Evolutionary conservation across 2,797 vertebrate species (phyloP), one percentile per base, ranked within the genome.

Genomic region (Melanotaenia pygmaea): DNA sequence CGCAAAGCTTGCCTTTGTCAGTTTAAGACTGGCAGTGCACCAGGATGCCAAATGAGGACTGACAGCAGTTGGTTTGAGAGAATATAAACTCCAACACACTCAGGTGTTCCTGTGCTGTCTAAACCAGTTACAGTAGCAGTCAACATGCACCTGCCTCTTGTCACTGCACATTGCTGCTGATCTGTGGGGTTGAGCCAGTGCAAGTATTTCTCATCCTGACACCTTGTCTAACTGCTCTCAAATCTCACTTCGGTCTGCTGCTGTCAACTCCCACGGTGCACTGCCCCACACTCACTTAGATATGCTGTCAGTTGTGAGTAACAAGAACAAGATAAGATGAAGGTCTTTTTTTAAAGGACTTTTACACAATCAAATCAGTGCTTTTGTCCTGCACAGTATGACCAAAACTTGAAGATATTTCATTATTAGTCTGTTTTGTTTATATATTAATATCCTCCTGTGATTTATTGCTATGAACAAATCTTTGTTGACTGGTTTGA

Each of bases 91-190:
- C 43, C 54, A 70, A 71, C 45, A 81, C 74, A 67, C 83, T 72
- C 87, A 85, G 86, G 87, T 84, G 79, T 80, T 85, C 84, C 80
- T 40, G 64, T 47, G 61, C 87, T 84, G 90, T 89, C 90, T 22
- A 2, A 68, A 47, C 24, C 70, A 64, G 67, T 94, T 89, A 88
- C 66, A 71, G 73, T 76, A 74, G 76, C 70, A 81, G 86, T 85
- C 90, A 82, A 28, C 90, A 83, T 79, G 63, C 24, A 75, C 69
- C 78, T 77, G 71, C 64, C 68, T 83, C 68, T 70, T 88, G 90
- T 91, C 91, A 84, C 73, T 67, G 58, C 70, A 70, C 74, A 84
- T 90, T 82, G 86, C 64, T 70, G 66, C 81, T 85, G 83, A 89
- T 85, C 86, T 77, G 65, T 54, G 57, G 50, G 70, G 57, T 76